Percentiles rank a stretch among this genome's conserved stretches.
These are phyloP conservation scores for Coreoperca whiteheadi DNA, from an alignment of 2,113 vertebrate species.

Conservation along the genomic window DNA sequence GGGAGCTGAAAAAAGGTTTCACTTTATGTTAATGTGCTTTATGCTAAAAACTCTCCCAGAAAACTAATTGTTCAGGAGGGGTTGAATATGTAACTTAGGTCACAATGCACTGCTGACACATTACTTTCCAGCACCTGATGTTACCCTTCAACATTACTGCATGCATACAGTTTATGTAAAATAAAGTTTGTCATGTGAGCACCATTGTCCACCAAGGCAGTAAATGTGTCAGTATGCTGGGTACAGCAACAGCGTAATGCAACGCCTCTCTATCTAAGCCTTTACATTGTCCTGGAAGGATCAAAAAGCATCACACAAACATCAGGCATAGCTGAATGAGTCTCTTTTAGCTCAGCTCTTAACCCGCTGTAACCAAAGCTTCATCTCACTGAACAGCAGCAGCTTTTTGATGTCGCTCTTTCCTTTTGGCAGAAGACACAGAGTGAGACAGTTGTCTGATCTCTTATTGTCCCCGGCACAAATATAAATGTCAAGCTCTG, in stretches of 20 bases:
- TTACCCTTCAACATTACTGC: neutral
- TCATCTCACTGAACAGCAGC: constrained; percentile 48
- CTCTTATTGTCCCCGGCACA: constrained; percentile 72
- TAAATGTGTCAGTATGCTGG: constrained; percentile 47
- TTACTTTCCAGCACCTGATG: neutral
- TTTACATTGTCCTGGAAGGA: constrained; percentile 54
- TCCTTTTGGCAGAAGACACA: constrained; percentile 61
- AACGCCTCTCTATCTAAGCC: constrained; percentile 37
- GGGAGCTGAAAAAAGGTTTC: neutral
- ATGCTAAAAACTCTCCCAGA: too few species aligned
- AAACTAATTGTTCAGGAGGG: neutral
- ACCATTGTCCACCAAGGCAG: constrained; percentile 15
- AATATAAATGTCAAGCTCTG: constrained; percentile 75
- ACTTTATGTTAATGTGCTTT: too few species aligned
- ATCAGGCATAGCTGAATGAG: constrained; percentile 64
- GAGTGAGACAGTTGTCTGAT: constrained; percentile 77
- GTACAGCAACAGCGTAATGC: constrained; percentile 32
- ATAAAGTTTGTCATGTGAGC: constrained; percentile 12
- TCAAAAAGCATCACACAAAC: constrained; percentile 68
- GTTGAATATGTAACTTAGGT: neutral
- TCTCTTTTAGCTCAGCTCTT: constrained; percentile 70
- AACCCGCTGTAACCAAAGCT: constrained; percentile 70
- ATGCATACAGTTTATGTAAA: constrained; percentile 17
- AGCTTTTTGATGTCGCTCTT: constrained; percentile 76
- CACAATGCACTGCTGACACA: neutral